Base-by-base conservation (phyloP, 2,797 vertebrate species). In the Premnoplex brunnescens region DNA sequence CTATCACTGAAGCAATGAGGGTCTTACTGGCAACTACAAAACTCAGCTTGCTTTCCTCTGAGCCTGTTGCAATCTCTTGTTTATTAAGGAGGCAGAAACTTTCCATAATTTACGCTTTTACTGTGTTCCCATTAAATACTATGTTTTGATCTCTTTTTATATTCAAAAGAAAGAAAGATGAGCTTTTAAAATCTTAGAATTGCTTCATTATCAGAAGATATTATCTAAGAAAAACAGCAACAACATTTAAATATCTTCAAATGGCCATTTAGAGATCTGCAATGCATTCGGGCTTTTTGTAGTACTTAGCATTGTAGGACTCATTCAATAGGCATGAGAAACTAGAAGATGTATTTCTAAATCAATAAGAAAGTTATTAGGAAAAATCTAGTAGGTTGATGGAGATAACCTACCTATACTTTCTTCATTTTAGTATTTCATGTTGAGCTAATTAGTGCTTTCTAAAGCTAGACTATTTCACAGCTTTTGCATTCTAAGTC, bases 181-280 rank as follows among this genome's bases (percentile, higher is more conserved):
- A 69, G 27, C 34, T 85, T 93, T 91, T 48, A 93, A 83, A 91
- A 83, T 8, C 63, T 88, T 82, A 37, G 30, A 66, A n/a, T 26
- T 75, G 6, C 78, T 87, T 88, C 41, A 41, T 68, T 73, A 76
- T 52, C 41, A 83, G 37, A 73, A 83, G 51, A 69, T 77, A 73
- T 11, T 72, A 56, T 60, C 62, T 68, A 72, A 82, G 63, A 89
- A 89, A 95, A 88, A 63, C 43, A 82, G 41, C 46, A 85, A 22
- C 52, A 83, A 51, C 51, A 74, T 86, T 83, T 88, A 86, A 95
- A 86, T 83, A 85, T 80, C 52, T 90, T 92, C 76, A 80, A 82
- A 72, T 59, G 73, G 49, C 55, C 80, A 43, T 88, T 91, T 51
- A 86, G 64, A 83, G 48, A 69, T 80, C 72, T 54, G 51, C 49